Conservation (phyloP, 2,888 invertebrate species). For the Monopis laevigella region DNA sequence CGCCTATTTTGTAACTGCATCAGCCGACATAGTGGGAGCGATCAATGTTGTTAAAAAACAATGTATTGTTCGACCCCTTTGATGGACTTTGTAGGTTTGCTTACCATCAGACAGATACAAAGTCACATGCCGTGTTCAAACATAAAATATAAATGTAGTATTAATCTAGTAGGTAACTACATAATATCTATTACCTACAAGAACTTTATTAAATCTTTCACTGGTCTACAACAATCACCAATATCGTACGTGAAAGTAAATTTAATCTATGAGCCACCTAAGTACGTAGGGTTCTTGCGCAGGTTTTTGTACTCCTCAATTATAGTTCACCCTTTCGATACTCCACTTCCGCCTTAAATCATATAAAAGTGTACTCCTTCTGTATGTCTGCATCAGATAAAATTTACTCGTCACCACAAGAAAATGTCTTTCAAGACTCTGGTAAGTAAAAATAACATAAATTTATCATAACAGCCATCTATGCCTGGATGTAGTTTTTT, state of each 20-base stretch:
- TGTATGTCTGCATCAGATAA: constrained; percentile 29
- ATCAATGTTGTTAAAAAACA: too few species aligned
- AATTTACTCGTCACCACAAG: constrained; percentile 17
- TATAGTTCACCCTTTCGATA: constrained; percentile 37
- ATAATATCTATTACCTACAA: background rate
- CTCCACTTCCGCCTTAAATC: constrained; percentile 40
- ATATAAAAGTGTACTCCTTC: constrained; percentile 38
- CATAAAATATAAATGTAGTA: too few species aligned
- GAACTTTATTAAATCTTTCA: constrained; percentile 5
- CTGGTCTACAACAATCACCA: background rate
- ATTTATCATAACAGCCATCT: too few species aligned
- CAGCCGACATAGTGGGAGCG: too few species aligned
- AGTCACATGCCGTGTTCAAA: too few species aligned
- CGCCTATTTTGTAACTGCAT: too few species aligned
- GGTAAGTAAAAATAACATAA: constrained; percentile 33
- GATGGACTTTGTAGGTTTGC: too few species aligned
- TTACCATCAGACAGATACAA: too few species aligned
- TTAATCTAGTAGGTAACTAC: background rate
- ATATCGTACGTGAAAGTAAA: constrained; percentile 9
- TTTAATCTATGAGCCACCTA: constrained; percentile 6
- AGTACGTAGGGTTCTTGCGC: constrained; percentile 10
- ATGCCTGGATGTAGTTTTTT: too few species aligned
- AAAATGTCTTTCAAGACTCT: constrained; percentile 37
- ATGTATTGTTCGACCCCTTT: too few species aligned
- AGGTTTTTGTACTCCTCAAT: constrained; percentile 25